Evolutionary conservation across 2,888 invertebrate genomes (phyloP), one percentile per base, ranked within the genome.

Genomic region (Diploptera punctata): DNA sequence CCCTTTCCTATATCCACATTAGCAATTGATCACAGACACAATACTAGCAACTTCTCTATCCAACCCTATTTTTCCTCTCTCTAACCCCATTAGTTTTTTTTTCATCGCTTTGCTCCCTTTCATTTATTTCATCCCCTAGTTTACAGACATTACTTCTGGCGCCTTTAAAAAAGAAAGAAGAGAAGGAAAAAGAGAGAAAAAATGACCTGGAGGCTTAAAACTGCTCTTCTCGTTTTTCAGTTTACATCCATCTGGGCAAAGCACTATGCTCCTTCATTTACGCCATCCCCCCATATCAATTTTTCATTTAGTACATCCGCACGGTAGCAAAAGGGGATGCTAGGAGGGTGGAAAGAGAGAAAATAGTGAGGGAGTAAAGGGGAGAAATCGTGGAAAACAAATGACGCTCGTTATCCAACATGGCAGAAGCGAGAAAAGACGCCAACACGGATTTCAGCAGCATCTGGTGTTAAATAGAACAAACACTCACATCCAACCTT

Each of bases 271-370:
- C 70, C 71, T 72, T 74, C 74, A 74, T 71, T 74, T 71, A 54
- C 67, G 49, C 72, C n/a, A n/a, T 70, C 74, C 60, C 72, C 69
- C 74, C 70, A 72, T 74, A 74, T 74, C 74, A 74, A 74, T 74
- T 74, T n/a, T 74, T 74, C 74, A 74, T 74, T 74, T 74, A 68
- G 71, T 60, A 47, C 65, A 65, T 65, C 65, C 65, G 69, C 71
- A 60, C 38, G 70, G 29, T 10, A 31, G 33, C 10, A n/a, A n/a
- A n/a, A 33, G 33, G 33, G 33, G 33, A 33, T 33, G 7, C 5
- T 10, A 49, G 31, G 73, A 60, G 52, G 33, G 43, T 2, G 24
- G 31, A 44, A 21, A 24, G 68, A 31, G 16, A 29, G 67, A n/a
- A n/a, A n/a, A n/a, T n/a, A n/a, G n/a, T n/a, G n/a, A n/a, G n/a